Base-by-base conservation (phyloP, 2,797 vertebrate genomes). In the Anomalospiza imberbis region DNA sequence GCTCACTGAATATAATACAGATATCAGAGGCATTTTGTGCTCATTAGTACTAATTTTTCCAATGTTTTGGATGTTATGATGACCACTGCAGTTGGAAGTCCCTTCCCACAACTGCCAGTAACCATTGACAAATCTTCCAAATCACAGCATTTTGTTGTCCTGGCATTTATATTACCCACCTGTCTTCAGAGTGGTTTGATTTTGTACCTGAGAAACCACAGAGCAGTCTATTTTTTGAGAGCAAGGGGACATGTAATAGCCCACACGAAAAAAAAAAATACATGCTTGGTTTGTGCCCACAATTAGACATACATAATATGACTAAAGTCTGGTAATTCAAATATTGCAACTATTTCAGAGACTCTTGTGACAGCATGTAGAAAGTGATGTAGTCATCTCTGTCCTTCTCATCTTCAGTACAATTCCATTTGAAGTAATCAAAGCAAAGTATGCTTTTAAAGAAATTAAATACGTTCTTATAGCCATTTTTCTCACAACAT, bases 221-320 rank as follows among this genome's bases (percentile, higher is more conserved):
- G 13, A 47, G 10, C 5, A 34, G 36, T 15, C 17, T 38, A 3
- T 13, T 53, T 45, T n/a, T 62, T 47, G 32, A 73, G 12, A 60
- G 4, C 24, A 73, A 60, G 3, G 7, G 20, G 4, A n/a, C 1
- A 0, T 51, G 6, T 13, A 47, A 47, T 50, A 75, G 72, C 5
- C 5, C 10, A n/a, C 0, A 3, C 14, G 0, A 45, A 80, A 86
- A 76, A 70, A 45, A 17, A 84, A 26, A 57, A n/a, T 0, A 7
- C 2, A 2, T 58, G 15, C 8, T 85, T 55, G 3, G 5, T 67
- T 53, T 90, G 12, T 54, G 34, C 32, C 14, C 20, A 34, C 7
- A 53, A 32, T 48, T 74, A 57, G 15, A 55, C 5, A 6, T 34
- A 20, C 11, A 25, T 22, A 67, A 9, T 47, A 71, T 1, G 1